Percentiles rank a stretch among this genome's conserved stretches.
Conservation (phyloP, 1,140 invertebrate species). For the Solenopsis invicta region DNA sequence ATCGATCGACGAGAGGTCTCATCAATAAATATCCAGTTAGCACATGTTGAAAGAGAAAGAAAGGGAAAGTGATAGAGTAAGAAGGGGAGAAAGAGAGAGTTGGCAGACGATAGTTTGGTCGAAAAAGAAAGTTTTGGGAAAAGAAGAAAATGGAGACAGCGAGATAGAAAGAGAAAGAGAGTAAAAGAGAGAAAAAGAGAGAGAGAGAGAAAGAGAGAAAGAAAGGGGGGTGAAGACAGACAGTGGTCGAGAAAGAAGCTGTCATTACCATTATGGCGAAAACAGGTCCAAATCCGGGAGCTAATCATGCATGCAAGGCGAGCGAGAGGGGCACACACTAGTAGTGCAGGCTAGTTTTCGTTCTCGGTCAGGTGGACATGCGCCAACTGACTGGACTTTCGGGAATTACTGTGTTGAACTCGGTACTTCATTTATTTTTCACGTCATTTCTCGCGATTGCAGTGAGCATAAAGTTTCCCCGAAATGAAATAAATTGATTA, state of each 20-base stretch:
- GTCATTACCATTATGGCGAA: constrained; percentile 74
- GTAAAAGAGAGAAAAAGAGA: constrained; percentile 18
- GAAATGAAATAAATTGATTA: constrained; percentile 14
- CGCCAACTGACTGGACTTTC: constrained; percentile 82
- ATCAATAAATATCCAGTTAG: constrained; percentile 56
- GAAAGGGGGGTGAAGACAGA: constrained; percentile 30
- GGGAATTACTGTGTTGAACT: constrained; percentile 75
- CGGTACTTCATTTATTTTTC: constrained; percentile 82
- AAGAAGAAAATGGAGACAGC: neutral
- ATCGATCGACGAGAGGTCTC: constrained; percentile 51
- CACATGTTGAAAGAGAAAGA: constrained; percentile 65
- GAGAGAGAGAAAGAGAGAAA: constrained; percentile 8
- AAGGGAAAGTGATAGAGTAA: constrained; percentile 13
- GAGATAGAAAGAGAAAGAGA: constrained; percentile 9
- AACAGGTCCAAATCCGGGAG: constrained; percentile 79
- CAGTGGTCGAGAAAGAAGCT: constrained; percentile 70
- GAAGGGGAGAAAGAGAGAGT: constrained; percentile 17
- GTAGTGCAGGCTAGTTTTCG: constrained; percentile 84
- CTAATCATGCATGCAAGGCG: constrained; percentile 85
- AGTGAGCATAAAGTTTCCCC: neutral
- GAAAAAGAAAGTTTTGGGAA: constrained; percentile 33
- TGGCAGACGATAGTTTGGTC: constrained; percentile 20
- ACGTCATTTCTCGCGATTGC: constrained; percentile 53
- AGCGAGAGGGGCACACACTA: constrained; percentile 82
- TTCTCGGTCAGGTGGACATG: constrained; percentile 85